Base-by-base conservation (phyloP, 1,140 invertebrate genomes). In the Globodera ellingtonae region DNA sequence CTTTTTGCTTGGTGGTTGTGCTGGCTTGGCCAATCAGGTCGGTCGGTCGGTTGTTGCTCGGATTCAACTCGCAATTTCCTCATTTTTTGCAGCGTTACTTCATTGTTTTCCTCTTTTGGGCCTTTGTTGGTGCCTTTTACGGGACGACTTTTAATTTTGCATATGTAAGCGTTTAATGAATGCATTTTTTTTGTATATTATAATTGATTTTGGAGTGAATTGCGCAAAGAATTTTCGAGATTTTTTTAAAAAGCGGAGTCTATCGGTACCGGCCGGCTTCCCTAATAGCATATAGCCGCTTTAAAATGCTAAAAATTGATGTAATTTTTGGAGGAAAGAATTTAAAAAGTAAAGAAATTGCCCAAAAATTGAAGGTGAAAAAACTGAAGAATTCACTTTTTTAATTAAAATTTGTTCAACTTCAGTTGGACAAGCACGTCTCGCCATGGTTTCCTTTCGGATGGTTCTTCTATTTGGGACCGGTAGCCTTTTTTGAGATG, bases 71-170 rank as follows among this genome's bases (percentile, higher is more conserved):
- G 35, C 35, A 35, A 35, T 35, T 35, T 2, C 35, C 35, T 2
- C 35, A 35, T 35, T 35, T 35, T 0, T 75, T 72, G 4, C 65
- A 86, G 84, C 83, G 84, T 0, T 85, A 84, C 76, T 85, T 85
- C 77, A 85, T 85, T 10, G 85, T 84, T 13, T 85, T 85, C 71
- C 75, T 84, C 1, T 82, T 85, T 35, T 86, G 85, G 83, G 83
- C 85, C 21, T 35, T 52, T 6, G 8, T 82, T 24, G 84, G 84
- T 21, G 46, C 85, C 6, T 0, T 65, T 46, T 86, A 84, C 73
- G 84, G 84, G 24, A 35, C 67, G 6, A 66, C 48, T 50, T 84
- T 79, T 70, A 86, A 66, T 50, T 84, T 82, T 62, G 44, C 21
- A 7, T 86, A 79, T 47, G 48, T 83, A 44, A 44, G 72, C 50